Evolutionary conservation across 2,113 vertebrate genomes (phyloP).

Genomic region (Datnioides undecimradiatus): DNA sequence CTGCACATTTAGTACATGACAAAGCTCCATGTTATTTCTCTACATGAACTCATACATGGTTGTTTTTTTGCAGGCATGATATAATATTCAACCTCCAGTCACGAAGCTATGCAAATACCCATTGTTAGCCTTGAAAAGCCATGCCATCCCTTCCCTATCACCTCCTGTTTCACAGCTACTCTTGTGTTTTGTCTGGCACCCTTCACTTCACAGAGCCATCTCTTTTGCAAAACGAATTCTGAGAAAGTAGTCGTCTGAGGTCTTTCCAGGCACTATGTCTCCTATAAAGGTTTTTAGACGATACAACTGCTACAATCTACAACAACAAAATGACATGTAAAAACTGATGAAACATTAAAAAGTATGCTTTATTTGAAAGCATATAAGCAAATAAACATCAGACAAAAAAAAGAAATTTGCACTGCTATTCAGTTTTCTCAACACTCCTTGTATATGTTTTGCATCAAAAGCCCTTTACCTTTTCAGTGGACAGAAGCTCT

Average conservation of each 20-base stretch:
- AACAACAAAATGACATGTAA: not conserved
- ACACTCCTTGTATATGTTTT: too few species aligned
- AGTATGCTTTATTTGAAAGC: conserved; percentile 30
- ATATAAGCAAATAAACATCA: conserved; percentile 13
- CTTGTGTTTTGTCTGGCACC: conserved; percentile 43
- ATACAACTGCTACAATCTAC: not conserved
- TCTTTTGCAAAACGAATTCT: conserved; percentile 11
- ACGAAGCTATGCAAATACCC: not conserved
- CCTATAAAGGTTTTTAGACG: not conserved
- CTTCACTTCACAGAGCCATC: conserved; percentile 9
- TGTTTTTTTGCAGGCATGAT: not conserved
- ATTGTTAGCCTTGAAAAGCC: conserved; percentile 27
- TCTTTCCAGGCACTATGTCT: not conserved
- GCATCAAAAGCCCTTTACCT: too few species aligned
- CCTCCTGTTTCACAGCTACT: conserved; percentile 34
- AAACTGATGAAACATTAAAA: not conserved
- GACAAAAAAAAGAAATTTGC: not conserved
- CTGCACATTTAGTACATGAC: not conserved
- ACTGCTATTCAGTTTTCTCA: not conserved
- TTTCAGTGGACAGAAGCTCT: too few species aligned
- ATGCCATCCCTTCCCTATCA: not conserved
- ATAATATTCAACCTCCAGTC: not conserved
- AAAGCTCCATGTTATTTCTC: not conserved
- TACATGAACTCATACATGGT: too few species aligned
- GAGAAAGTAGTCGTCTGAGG: not conserved